Conservation (phyloP, 2,888 invertebrate genomes). For the Altica lythri region DNA sequence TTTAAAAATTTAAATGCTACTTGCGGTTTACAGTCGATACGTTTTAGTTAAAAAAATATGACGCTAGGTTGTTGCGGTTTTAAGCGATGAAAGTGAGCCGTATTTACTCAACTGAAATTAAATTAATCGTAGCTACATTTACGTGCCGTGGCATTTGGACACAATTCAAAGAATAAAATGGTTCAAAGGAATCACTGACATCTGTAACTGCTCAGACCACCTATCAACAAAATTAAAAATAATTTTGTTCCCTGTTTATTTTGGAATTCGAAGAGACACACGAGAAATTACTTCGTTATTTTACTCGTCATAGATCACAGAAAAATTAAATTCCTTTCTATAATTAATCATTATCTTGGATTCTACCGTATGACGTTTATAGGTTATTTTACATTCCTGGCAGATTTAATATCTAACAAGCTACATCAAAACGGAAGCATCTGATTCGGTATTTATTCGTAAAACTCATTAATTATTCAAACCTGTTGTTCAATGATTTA, state of each 20-base stretch:
- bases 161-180: slow-evolving; percentile 27
- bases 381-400: too few relatives aligned
- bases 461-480: too few relatives aligned
- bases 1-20: too few relatives aligned
- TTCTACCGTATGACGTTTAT: background rate
- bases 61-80: too few relatives aligned
- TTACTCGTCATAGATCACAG: background rate
- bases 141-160: slow-evolving; percentile 31
- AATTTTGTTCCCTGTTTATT: slow-evolving; percentile 28
- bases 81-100: too few relatives aligned
- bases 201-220: slow-evolving; percentile 32
- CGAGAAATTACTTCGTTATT: slow-evolving; percentile 14
- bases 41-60: too few relatives aligned
- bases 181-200: slow-evolving; percentile 31
- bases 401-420: too few relatives aligned
- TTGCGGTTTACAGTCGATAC: too few relatives aligned
- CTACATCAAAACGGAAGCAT: too few relatives aligned
- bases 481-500: too few relatives aligned
- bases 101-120: too few relatives aligned
- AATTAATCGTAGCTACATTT: slow-evolving; percentile 32
- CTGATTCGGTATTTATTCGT: too few relatives aligned
- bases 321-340: slow-evolving; percentile 7
- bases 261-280: slow-evolving; percentile 19
- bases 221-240: slow-evolving; percentile 34
- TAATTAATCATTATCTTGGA: slow-evolving; percentile 11